These are phyloP conservation scores for Formica exsecta DNA, from an alignment of 1,140 invertebrate species.

Conservation along the genomic window DNA sequence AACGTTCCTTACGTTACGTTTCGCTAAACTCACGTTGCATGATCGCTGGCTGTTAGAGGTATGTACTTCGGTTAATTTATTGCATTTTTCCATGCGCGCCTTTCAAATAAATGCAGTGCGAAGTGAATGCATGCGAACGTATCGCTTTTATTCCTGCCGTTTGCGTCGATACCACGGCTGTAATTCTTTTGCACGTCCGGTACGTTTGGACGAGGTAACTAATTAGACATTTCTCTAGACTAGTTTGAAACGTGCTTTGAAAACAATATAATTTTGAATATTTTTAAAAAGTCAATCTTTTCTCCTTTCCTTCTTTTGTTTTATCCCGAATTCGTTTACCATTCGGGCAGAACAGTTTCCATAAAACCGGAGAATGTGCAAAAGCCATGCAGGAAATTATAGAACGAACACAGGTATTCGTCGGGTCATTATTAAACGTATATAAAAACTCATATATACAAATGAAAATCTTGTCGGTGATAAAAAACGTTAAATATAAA, in stretches of 20 bases:
- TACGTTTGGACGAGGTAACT: not conserved
- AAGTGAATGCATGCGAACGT: constrained; percentile 51
- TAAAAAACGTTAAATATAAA: not conserved
- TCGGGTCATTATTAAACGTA: constrained; percentile 35
- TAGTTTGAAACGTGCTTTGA: too few relatives aligned
- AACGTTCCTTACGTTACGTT: constrained; percentile 16
- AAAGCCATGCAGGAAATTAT: constrained; percentile 22
- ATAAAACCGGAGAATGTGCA: constrained; percentile 6
- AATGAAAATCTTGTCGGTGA: not conserved
- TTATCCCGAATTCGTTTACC: not conserved
- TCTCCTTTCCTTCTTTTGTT: not conserved
- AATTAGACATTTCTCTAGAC: not conserved
- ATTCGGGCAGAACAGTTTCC: not conserved
- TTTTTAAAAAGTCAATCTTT: constrained; percentile 2
- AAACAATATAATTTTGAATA: constrained; percentile 20
- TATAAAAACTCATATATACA: not conserved
- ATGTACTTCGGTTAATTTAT: constrained; percentile 65
- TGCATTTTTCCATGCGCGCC: constrained; percentile 61
- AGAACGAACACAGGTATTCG: constrained; percentile 23
- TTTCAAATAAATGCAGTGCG: constrained; percentile 43
- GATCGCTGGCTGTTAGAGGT: constrained; percentile 50
- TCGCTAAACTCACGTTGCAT: constrained; percentile 59
- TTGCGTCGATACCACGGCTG: not conserved
- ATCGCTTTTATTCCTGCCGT: constrained; percentile 18
- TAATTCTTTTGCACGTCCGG: not conserved